Conservation (phyloP, 2,797 vertebrate species). For the Botia almorhae region DNA sequence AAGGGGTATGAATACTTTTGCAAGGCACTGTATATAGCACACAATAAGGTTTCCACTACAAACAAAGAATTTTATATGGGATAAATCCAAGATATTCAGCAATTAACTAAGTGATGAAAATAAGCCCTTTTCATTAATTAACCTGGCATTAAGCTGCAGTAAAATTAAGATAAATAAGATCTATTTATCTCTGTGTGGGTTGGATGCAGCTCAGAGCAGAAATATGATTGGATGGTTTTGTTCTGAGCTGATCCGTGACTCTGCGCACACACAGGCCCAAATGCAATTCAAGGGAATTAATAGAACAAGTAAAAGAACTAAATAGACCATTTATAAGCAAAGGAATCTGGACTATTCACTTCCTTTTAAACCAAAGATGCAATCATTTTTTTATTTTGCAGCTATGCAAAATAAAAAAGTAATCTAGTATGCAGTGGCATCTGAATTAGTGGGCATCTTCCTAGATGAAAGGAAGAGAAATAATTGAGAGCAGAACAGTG, state of each 20-base stretch:
- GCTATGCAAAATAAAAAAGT: constrained; percentile 30
- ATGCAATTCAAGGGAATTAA: constrained; percentile 39
- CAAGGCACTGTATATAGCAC: no score
- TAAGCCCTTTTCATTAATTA: constrained; percentile 1
- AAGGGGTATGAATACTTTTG: no score
- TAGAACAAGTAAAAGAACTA: constrained; percentile 41
- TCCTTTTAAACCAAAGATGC: background rate
- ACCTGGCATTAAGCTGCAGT: background rate
- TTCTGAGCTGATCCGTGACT: constrained; percentile 29
- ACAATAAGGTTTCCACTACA: no score
- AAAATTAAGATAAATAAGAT: background rate
- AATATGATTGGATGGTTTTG: constrained; percentile 14
- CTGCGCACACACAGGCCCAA: constrained; percentile 1
- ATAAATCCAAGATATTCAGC: background rate
- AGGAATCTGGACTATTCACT: constrained; percentile 15
- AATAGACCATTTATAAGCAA: constrained; percentile 43
- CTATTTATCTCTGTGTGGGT: constrained; percentile 16
- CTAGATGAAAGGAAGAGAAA: constrained; percentile 25
- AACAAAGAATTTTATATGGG: background rate
- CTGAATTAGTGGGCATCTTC: constrained; percentile 43
- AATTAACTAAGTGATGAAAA: constrained; percentile 9
- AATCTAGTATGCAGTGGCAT: constrained; percentile 29
- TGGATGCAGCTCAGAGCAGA: constrained; percentile 18
- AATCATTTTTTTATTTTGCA: background rate
- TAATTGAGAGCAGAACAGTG: constrained; percentile 40